Evolutionary conservation across 2,113 vertebrate genomes (phyloP).

Genomic region (Indicator maculatus): DNA sequence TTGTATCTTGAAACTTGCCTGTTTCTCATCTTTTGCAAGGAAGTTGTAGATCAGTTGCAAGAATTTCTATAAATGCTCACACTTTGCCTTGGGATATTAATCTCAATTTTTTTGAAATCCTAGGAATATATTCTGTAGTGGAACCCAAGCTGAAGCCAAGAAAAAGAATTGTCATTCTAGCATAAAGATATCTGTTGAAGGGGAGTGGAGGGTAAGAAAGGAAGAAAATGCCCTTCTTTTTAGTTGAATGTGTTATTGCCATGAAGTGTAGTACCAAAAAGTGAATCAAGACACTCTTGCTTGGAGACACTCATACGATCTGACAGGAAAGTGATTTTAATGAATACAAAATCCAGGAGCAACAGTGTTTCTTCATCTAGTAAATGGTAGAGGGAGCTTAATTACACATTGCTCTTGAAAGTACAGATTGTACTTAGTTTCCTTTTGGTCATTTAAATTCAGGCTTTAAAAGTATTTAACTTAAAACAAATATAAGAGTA

Average conservation of each 20-base stretch:
- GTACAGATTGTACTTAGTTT: slow-evolving; percentile 8
- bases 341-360: slow-evolving; percentile 18
- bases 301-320: neutral
- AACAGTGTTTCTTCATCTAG: slow-evolving; percentile 8
- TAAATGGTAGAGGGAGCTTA: slow-evolving; percentile 13
- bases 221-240: neutral
- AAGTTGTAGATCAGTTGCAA: neutral
- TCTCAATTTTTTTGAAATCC: neutral
- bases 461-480: neutral
- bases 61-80: neutral
- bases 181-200: neutral
- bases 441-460: neutral
- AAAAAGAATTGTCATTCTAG: neutral
- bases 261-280: neutral
- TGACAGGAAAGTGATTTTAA: slow-evolving; percentile 31
- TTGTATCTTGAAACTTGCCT: neutral
- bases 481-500: neutral
- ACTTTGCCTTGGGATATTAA: neutral
- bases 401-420: slow-evolving; percentile 7
- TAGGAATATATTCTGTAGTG: neutral
- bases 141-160: neutral
- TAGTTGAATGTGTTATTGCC: neutral
- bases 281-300: neutral
- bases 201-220: neutral
- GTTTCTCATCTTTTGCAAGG: neutral